A percentile compares a stretch with the other conserved stretches of the same genome.
Conservation (phyloP, 2,797 vertebrate species). For the Cuculus canorus region DNA sequence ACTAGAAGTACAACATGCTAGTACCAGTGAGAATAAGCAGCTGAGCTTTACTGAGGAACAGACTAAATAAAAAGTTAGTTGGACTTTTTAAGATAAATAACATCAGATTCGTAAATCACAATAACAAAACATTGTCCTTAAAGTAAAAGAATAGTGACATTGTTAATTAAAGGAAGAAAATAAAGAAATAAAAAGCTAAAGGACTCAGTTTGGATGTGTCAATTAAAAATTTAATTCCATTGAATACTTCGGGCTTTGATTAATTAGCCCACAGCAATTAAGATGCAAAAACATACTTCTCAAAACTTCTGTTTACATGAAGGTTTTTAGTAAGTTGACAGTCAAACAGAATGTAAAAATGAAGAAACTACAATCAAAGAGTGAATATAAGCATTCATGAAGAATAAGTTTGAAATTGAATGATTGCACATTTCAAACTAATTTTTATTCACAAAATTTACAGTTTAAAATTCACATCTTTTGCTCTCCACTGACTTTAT, state of each 20-base stretch:
- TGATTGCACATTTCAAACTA: neutral
- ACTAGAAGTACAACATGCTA: neutral
- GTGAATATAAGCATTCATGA: neutral
- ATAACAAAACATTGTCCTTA: neutral
- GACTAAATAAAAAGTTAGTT: neutral
- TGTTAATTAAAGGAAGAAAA: neutral
- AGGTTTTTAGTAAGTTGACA: neutral
- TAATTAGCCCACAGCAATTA: neutral
- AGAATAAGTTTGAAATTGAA: neutral
- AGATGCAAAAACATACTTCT: neutral
- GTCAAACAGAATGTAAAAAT: neutral
- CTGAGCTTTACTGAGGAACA: neutral
- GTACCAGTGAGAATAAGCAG: neutral
- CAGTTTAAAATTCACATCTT: neutral
- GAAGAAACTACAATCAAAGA: neutral
- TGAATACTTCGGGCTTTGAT: neutral
- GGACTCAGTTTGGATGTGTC: neutral
- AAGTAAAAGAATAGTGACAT: neutral
- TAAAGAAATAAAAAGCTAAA: neutral
- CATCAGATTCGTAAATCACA: neutral
- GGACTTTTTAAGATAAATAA: neutral
- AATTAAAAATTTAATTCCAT: neutral
- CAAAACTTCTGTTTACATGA: neutral
- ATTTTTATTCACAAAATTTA: slow-evolving; percentile 40
- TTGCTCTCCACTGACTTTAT: slow-evolving; percentile 34